phyloP scores from a whole-genome alignment of 2,888 invertebrate genomes.

The Disparrhopalites patrizii region DNA sequence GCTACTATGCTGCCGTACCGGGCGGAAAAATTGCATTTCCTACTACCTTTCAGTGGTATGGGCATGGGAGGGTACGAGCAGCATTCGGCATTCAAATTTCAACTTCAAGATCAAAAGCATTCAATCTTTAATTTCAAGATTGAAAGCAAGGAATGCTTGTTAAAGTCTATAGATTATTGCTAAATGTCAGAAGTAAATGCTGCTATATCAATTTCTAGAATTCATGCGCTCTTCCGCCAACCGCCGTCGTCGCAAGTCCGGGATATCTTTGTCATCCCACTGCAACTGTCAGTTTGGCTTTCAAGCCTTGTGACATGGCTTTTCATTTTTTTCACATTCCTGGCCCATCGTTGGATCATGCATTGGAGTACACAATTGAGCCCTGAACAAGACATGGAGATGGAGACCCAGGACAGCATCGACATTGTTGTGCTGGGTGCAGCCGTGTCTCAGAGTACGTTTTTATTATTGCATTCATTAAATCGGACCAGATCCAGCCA shows the following conservation, averaged over 20 bases:
- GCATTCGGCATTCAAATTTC: too few relatives aligned
- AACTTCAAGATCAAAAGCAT: not conserved
- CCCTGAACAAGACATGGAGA: too few relatives aligned
- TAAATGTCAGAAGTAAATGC: too few relatives aligned
- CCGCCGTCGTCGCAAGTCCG: not conserved
- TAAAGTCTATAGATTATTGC: not conserved
- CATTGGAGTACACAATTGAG: too few relatives aligned
- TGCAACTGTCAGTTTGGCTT: not conserved
- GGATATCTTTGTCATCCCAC: not conserved
- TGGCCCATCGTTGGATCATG: too few relatives aligned
- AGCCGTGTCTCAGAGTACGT: too few relatives aligned
- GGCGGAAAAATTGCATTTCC: not conserved
- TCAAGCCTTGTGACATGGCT: not conserved
- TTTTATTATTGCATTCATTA: too few relatives aligned
- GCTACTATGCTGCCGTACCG: not conserved
- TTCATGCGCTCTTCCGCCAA: constrained; percentile 9
- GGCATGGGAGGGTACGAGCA: too few relatives aligned
- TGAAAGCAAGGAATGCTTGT: not conserved
- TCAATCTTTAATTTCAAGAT: not conserved
- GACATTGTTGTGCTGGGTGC: too few relatives aligned
- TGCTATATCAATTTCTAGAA: not conserved
- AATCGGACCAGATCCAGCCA: too few relatives aligned
- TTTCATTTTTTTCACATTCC: too few relatives aligned
- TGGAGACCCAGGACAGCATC: too few relatives aligned
- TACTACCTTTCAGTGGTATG: not conserved